phyloP scores from a whole-genome alignment of 2,797 vertebrate genomes.

The Lutra lutra region DNA sequence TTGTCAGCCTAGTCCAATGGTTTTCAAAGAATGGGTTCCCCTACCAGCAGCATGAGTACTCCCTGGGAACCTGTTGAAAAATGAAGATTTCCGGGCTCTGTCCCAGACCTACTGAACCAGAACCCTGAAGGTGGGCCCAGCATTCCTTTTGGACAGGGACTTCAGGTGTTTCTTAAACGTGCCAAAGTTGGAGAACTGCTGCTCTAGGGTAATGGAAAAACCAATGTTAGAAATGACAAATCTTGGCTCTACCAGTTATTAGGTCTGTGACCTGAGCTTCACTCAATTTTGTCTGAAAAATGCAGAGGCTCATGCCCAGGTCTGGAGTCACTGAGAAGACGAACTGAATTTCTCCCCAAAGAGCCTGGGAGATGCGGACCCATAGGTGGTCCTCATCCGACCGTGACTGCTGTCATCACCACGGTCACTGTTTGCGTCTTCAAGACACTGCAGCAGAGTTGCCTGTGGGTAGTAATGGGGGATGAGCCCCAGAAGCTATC shows the following conservation, averaged over 20 bases:
- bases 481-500: not conserved
- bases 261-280: not conserved
- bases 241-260: not conserved
- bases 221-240: too few relatives aligned
- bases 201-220: not conserved
- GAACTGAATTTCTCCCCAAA: not conserved
- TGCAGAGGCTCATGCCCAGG: not conserved
- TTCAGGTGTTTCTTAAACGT: accelerated
- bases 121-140: not conserved
- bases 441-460: not conserved
- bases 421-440: not conserved
- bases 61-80: not conserved
- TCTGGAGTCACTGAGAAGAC: not conserved
- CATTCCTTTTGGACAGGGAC: not conserved
- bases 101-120: not conserved
- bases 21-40: not conserved
- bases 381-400: not conserved
- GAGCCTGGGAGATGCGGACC: not conserved
- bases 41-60: too few relatives aligned
- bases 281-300: not conserved
- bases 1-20: not conserved
- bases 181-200: not conserved
- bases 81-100: not conserved
- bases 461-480: accelerated
- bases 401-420: not conserved